These are phyloP conservation scores for Magallana gigas DNA, from an alignment of 1,140 invertebrate genomes.

Conservation along the genomic window DNA sequence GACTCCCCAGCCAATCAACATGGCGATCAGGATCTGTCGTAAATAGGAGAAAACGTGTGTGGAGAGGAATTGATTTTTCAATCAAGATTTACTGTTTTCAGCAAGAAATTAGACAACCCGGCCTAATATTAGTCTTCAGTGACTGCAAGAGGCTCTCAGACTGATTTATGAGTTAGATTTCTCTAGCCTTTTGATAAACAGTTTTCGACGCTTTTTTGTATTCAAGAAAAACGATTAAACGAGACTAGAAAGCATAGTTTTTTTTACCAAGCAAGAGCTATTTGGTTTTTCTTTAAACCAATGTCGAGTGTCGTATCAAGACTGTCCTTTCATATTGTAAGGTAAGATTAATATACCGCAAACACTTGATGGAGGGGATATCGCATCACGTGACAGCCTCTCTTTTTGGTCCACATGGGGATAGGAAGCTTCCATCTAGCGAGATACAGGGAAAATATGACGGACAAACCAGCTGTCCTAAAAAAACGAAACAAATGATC, in stretches of 20 bases:
- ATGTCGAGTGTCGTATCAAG: not conserved
- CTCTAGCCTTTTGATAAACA: too few species aligned
- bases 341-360: constrained; percentile 83
- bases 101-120: too few species aligned
- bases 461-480: constrained; percentile 89
- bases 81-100: too few species aligned
- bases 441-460: constrained; percentile 90
- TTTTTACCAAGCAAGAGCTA: too few species aligned
- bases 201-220: too few species aligned
- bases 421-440: constrained; percentile 85
- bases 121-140: too few species aligned
- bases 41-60: not conserved
- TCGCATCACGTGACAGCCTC: constrained; percentile 66
- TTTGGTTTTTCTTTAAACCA: not conserved
- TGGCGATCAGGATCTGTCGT: constrained; percentile 67
- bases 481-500: constrained; percentile 66
- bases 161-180: too few species aligned
- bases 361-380: constrained; percentile 90
- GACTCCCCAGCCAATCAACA: constrained; percentile 69
- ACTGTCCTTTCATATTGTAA: not conserved
- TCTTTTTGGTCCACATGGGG: constrained; percentile 81
- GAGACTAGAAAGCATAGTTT: too few species aligned
- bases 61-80: too few species aligned
- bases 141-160: too few species aligned
- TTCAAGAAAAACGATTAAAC: too few species aligned